Base-by-base conservation (phyloP, 2,888 invertebrate species). In the Pristionchus maxplancki region DNA sequence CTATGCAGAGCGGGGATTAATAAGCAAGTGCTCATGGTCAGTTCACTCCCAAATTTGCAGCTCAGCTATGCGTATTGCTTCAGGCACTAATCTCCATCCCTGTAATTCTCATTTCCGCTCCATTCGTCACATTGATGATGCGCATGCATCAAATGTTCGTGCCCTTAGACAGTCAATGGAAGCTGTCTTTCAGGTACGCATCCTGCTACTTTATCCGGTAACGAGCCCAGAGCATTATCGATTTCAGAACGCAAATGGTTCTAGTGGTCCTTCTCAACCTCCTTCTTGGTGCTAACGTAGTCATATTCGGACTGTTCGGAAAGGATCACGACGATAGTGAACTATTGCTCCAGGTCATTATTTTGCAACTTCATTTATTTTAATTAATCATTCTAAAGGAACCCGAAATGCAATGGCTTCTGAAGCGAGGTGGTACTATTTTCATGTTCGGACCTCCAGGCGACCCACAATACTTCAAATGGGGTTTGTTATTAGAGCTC, bases 391-490 rank as follows among this genome's bases (percentile, higher is more conserved):
- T 17, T 11, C 1, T 17, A 48, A 48, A 48, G 78, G 44, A 78
- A 28, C 78, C 78, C 13, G 44, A 78, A 13, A 37, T 78, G 8
- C 11, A 34, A n/a, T 78, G 44, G 44, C n/a, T 78, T 4, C 1
- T 13, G 3, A 44, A 44, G 20, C 40, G 78, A 4, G 78, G 78
- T 17, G 78, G 71, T 3, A 71, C 37, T 11, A 37, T 71, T 24
- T 71, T 71, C 37, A 5, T 71, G 37, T 71, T 34, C 4, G 78
- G 78, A 44, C 44, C 78, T 5, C 78, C 78, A 1, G 44, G 44
- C 44, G 78, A 78, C 15, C 44, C 78, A 44, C 78, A 78, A 28
- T 78, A 78, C 78, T 78, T 78, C 78, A 40, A 78, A 78, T 78
- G 78, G 78, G 78, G 78, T 78, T 44, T 11, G 44, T n/a, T n/a